phyloP scores from a whole-genome alignment of 1,140 invertebrate species.

The Pseudomyrmex sp. region DNA sequence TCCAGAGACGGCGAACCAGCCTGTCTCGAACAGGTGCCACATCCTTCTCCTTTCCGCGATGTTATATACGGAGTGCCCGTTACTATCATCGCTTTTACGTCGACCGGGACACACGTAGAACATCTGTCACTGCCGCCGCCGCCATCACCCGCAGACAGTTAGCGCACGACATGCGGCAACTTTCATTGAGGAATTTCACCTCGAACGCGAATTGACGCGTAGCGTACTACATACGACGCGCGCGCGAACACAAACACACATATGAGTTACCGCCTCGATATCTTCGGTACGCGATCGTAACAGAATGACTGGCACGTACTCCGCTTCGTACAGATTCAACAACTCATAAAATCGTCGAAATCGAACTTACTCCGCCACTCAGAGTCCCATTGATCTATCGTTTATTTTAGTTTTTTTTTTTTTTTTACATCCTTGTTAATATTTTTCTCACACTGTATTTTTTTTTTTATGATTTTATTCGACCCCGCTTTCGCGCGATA shows the following conservation, averaged over 20 bases:
- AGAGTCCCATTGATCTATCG: too few relatives aligned
- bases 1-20: constrained; percentile 54
- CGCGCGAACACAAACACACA: too few relatives aligned
- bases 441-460: too few relatives aligned
- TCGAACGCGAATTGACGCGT: constrained; percentile 30
- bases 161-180: constrained; percentile 51
- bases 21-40: constrained; percentile 67
- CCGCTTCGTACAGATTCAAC: neutral
- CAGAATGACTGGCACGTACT: constrained; percentile 35
- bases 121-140: constrained; percentile 58
- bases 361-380: too few relatives aligned
- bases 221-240: neutral
- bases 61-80: constrained; percentile 41
- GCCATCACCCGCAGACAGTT: constrained; percentile 26
- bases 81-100: constrained; percentile 57
- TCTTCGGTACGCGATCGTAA: neutral
- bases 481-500: neutral
- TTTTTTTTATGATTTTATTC: too few relatives aligned
- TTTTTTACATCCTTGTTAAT: too few relatives aligned
- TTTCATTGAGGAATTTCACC: constrained; percentile 70
- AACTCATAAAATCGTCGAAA: neutral
- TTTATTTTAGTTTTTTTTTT: too few relatives aligned
- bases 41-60: constrained; percentile 42
- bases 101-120: constrained; percentile 20
- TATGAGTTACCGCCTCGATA: neutral